A percentile compares a stretch with the other conserved stretches of the same genome.
Evolutionary conservation across 2,888 invertebrate genomes (phyloP).

Genomic region (Apeira syringaria): DNA sequence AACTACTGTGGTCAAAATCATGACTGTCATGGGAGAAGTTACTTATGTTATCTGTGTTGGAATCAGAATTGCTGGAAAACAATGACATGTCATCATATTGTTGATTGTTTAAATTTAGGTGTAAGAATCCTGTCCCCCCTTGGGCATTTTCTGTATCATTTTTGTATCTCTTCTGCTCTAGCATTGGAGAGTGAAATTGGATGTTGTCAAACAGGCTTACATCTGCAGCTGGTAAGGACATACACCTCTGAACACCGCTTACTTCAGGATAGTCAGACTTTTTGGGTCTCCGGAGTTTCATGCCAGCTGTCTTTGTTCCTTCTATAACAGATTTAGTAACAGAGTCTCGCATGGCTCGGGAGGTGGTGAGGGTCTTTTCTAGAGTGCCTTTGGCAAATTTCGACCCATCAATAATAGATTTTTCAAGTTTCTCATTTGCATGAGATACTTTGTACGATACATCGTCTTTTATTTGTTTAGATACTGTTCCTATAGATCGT

Average conservation of each 20-base stretch:
- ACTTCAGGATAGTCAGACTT: constrained; percentile 47
- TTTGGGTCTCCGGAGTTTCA: constrained; percentile 62
- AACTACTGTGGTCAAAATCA: constrained; percentile 48
- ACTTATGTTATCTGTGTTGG: constrained; percentile 60
- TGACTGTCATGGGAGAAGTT: constrained; percentile 62
- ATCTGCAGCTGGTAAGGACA: constrained; percentile 82
- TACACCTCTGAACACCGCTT: constrained; percentile 65
- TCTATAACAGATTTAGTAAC: constrained; percentile 86
- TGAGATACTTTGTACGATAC: constrained; percentile 77
- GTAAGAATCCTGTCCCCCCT: constrained; percentile 42
- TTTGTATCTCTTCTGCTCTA: constrained; percentile 62
- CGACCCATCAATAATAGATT: constrained; percentile 63
- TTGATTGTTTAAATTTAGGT: constrained; percentile 52
- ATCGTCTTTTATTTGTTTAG: constrained; percentile 83
- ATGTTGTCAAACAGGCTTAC: constrained; percentile 86
- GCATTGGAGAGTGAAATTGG: constrained; percentile 85
- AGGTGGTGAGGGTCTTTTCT: constrained; percentile 73
- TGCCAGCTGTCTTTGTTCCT: constrained; percentile 83
- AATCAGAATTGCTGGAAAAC: constrained; percentile 67
- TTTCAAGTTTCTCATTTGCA: constrained; percentile 69
- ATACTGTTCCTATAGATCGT: constrained; percentile 78
- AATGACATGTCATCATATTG: constrained; percentile 66
- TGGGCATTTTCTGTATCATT: constrained; percentile 39
- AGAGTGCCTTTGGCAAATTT: constrained; percentile 73
- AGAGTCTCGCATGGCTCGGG: constrained; percentile 76